Base-by-base conservation (phyloP, 2,797 vertebrate species). In the Erpetoichthys calabaricus region DNA sequence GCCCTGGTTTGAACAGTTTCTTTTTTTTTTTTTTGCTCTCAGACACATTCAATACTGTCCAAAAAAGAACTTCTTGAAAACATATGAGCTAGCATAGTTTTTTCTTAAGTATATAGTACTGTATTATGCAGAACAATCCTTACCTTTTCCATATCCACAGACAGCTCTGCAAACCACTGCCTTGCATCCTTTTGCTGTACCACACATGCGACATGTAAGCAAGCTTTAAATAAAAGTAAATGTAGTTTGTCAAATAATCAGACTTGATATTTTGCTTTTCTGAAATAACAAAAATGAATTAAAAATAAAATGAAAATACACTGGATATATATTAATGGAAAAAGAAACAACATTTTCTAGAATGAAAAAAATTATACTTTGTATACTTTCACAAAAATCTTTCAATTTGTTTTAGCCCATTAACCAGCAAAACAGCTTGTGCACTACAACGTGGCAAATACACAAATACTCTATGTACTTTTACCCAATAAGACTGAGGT, bases 141-240 rank as follows among this genome's bases (percentile, higher is more conserved):
- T 82, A 98, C 96, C 90, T 98, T 99, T 72, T 99, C 96, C 96
- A 99, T 98, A 79, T 99, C 96, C 50, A 99, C 96, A 45, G 92
- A 98, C 5, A 99, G 91, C 79, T 99, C 96, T 53, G 95, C 89
- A 78, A 99, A 99, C 96, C 96, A 99, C 58, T 99, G 95, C 57
- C 95, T 86, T 70, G 94, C 94, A 72, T 99, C 96, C 76, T 98
- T 99, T 81, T 99, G 96, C 72, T 98, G 96, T 55, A 98, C 94
- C 71, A 98, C 96, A 75, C 95, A 99, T 60, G 96, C 94, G 55
- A 99, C 94, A 5, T 99, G 95, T 56, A 99, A 84, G 69, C 94
- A 98, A 56, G 96, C 96, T 98, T 70, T 59, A 78, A 78, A 73
- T 51, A 8, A 45, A 66, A 8, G 54, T 64, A 55, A 57, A 57